Conservation (phyloP, 2,113 vertebrate species). For the Melierax canorus region DNA sequence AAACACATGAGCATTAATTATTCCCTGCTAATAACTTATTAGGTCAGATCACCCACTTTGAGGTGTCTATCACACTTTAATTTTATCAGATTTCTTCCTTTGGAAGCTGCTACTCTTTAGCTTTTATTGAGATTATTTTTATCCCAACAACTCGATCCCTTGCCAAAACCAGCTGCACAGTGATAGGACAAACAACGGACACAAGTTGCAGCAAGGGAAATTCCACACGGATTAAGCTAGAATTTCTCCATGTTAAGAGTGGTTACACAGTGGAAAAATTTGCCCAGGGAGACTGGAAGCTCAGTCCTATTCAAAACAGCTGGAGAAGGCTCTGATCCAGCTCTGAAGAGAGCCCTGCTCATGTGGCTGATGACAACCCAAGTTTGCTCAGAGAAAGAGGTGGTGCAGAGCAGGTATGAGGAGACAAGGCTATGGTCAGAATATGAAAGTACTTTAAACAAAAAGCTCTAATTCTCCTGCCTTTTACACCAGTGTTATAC, state of each 20-base stretch:
- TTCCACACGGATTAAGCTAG: background rate
- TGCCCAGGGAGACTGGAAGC: background rate
- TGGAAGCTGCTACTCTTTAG: constrained; percentile 24
- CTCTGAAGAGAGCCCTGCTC: background rate
- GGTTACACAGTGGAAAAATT: background rate
- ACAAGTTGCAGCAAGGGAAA: background rate
- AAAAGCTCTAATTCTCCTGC: background rate
- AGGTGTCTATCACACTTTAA: constrained; percentile 66
- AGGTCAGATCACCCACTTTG: constrained; percentile 75
- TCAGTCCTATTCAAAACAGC: background rate
- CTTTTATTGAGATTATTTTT: constrained; percentile 16
- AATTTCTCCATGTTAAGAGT: background rate
- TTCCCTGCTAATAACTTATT: constrained; percentile 86
- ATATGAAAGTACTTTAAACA: background rate
- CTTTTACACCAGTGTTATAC: background rate
- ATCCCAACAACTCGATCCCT: background rate
- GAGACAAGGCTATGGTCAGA: background rate
- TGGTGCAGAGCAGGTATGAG: background rate
- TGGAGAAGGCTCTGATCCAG: background rate
- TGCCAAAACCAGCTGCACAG: background rate
- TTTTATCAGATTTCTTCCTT: constrained; percentile 60
- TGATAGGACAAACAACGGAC: background rate
- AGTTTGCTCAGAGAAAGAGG: background rate
- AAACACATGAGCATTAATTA: constrained; percentile 86
- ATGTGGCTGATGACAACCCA: background rate